A percentile compares a stretch with the other conserved stretches of the same genome.
These are phyloP conservation scores for Scaptomyza polygonia DNA, from an alignment of 2,888 invertebrate genomes.

Conservation along the genomic window DNA sequence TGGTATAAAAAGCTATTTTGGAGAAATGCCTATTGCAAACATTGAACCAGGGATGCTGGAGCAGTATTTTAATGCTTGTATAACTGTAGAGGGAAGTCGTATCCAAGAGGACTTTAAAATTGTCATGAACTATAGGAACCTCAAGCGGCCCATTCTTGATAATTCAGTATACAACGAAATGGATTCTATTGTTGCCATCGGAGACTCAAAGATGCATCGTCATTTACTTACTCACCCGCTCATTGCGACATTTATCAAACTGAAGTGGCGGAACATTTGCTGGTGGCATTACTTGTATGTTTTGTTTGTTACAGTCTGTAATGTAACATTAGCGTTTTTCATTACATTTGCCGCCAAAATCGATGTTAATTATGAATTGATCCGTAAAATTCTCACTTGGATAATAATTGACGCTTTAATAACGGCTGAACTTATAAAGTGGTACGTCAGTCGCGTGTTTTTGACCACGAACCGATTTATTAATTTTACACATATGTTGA, in stretches of 20 bases:
- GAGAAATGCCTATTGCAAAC: conserved; percentile 89
- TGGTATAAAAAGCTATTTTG: conserved; percentile 87
- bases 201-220: conserved; percentile 87
- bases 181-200: conserved; percentile 85
- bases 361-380: no score
- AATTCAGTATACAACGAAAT: conserved; percentile 86
- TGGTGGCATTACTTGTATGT: not conserved
- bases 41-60: conserved; percentile 88
- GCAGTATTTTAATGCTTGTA: conserved; percentile 89
- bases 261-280: conserved; percentile 89
- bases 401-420: not conserved
- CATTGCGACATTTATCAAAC: conserved; percentile 90
- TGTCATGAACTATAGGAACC: conserved; percentile 88
- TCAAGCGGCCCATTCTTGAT: conserved; percentile 87
- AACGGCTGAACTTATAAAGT: not conserved
- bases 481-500: not conserved
- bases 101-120: conserved; percentile 89
- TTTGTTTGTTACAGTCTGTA: not conserved
- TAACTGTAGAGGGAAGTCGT: conserved; percentile 86
- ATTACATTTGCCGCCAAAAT: not conserved
- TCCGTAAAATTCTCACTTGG: not conserved
- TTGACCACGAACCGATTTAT: not conserved
- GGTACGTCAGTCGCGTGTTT: not conserved
- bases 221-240: conserved; percentile 91
- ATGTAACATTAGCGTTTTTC: not conserved